Base-by-base conservation (phyloP, 1,140 invertebrate species). In the Sminthurinus signatus region DNA sequence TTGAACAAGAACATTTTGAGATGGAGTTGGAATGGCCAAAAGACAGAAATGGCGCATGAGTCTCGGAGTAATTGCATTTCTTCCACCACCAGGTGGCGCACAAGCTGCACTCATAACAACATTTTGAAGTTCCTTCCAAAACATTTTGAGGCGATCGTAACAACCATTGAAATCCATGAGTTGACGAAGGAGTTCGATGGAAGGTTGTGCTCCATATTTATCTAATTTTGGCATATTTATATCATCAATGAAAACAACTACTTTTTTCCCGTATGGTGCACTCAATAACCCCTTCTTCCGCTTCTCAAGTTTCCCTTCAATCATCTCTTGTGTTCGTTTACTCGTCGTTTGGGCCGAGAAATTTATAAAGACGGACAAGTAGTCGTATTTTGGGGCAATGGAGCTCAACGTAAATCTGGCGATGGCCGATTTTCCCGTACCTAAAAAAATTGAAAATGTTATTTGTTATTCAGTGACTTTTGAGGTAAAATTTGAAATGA, bases 311-410 rank as follows among this genome's bases (percentile, higher is more conserved):
- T 85, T 89, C 51, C 82, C 80, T 78, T 85, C 91, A 62, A 88
- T 82, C 74, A 87, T 90, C 75, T 90, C 83, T 81, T 89, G 88
- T 46, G 88, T 86, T 70, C 87, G 81, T 46, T 82, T 77, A 69
- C 89, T 92, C 72, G 84, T 89, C 0, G 90, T 94, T 50, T 93
- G 90, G 0, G 90, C 90, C 0, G 89, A 93, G 77, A 93, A 93
- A 73, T 91, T 92, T 4, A 94, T 79, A 62, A 86, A 85, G 3
- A 88, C 80, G 0, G 89, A 84, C 17, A 91, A 81, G 74, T 85
- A 88, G 14, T 76, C 74, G 5, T 81, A 82, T 14, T 80, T 78
- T 1, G 81, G 75, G 23, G 81, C 75, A 51, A 93, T 80, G 17
- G 80, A 81, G 31, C 84, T 84, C 28, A 94, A 76, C 8, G 87